A percentile compares a stretch with the other conserved stretches of the same genome.
phyloP scores from a whole-genome alignment of 2,888 invertebrate species.

The Scrobipalpa atriplicella region DNA sequence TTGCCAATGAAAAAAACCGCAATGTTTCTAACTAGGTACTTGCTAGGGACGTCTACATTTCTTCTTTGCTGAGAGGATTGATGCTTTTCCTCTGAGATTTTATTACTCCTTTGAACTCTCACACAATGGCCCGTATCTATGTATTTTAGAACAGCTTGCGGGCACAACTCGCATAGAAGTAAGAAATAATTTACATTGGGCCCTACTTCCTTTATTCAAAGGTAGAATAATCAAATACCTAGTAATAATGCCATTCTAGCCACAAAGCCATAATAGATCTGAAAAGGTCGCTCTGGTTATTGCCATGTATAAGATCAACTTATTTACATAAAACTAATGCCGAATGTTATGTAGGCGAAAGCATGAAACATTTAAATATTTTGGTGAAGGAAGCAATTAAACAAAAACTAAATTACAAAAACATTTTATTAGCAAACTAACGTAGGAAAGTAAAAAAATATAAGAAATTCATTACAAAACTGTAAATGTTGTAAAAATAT shows the following conservation, averaged over 20 bases:
- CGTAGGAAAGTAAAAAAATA: slow-evolving; percentile 82
- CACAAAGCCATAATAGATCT: too few relatives aligned
- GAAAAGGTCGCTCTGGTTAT: too few relatives aligned
- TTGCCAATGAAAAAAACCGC: background rate
- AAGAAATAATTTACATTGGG: background rate
- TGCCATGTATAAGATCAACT: too few relatives aligned
- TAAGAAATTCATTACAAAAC: slow-evolving; percentile 79
- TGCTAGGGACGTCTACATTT: background rate
- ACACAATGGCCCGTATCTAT: slow-evolving; percentile 18
- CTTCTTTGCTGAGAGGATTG: slow-evolving; percentile 35
- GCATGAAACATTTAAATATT: background rate
- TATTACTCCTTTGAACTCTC: slow-evolving; percentile 35
- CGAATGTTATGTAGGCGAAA: background rate
- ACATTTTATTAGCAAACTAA: slow-evolving; percentile 82
- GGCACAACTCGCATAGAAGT: background rate
- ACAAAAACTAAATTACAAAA: slow-evolving; percentile 62
- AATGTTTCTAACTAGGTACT: slow-evolving; percentile 1
- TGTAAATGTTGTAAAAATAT: slow-evolving; percentile 76
- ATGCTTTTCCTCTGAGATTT: slow-evolving; percentile 37
- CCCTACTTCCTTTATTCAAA: background rate
- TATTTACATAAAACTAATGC: too few relatives aligned
- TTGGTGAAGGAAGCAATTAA: slow-evolving; percentile 29
- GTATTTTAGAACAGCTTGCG: slow-evolving; percentile 17
- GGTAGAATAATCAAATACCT: background rate
- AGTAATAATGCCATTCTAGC: too few relatives aligned